Evolutionary conservation across 2,797 vertebrate species (phyloP).

Genomic region (Spondyliosoma cantharus): DNA sequence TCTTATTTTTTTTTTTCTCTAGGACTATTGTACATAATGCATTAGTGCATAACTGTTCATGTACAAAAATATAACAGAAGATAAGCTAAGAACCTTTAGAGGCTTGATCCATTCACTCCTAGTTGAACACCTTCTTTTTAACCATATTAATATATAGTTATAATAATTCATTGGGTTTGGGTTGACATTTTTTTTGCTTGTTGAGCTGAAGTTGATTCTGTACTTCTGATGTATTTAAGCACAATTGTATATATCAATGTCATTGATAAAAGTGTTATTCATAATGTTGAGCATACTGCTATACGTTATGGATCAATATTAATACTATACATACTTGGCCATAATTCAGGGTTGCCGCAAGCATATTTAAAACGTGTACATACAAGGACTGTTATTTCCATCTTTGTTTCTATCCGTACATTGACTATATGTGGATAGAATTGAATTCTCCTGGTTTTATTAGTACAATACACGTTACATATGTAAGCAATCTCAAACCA

Average conservation of each 20-base stretch:
- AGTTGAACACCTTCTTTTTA: neutral
- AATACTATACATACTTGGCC: neutral
- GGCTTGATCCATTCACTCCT: neutral
- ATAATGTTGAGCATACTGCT: neutral
- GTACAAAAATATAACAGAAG: neutral
- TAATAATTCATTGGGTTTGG: neutral
- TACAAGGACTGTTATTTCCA: neutral
- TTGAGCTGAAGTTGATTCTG: neutral
- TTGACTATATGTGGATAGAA: neutral
- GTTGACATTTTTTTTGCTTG: neutral
- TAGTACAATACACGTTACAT: neutral
- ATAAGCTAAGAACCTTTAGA: neutral
- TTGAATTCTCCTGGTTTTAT: neutral
- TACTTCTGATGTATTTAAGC: neutral
- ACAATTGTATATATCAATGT: neutral
- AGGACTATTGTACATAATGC: constrained; percentile 8
- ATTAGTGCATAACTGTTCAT: constrained; percentile 10
- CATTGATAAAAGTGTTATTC: neutral
- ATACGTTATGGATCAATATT: neutral
- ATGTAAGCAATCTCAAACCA: neutral
- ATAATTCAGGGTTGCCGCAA: neutral
- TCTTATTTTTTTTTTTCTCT: constrained; percentile 18
- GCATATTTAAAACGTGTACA: neutral
- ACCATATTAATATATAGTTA: neutral
- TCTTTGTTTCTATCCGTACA: neutral